Evolutionary conservation across 2,888 invertebrate species (phyloP), one percentile per base, ranked within the genome.

Genomic region (Noctua janthina): DNA sequence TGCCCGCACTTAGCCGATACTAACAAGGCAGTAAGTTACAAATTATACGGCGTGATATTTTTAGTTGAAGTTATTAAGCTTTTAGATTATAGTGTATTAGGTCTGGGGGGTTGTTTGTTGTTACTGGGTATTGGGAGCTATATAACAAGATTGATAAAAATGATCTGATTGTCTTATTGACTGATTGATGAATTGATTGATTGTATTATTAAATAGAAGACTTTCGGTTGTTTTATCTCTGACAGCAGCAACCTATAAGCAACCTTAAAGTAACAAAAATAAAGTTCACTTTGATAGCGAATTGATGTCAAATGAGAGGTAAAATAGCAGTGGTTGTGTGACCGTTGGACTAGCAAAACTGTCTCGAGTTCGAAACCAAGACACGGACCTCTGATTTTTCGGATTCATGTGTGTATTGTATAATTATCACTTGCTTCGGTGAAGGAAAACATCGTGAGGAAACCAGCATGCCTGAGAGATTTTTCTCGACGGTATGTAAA

Each of bases 51-150:
- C 2, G 64, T 13, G 43, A 86, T 84, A 79, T 77, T 88, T 86
- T 88, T 75, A 77, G 79, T 64, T 35, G 8, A 86, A 86, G 39
- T 82, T 87, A 86, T 80, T 88, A 86, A 68, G 86, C 88, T 87
- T 88, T 86, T 77, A 84, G 56, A 76, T 76, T 67, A 76, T 68
- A 39, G 49, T 46, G 23, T 64, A 62, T 59, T 80, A 79, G 82
- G 80, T 75, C n/a, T 70, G 73, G 67, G 13, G 13, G 66, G 79
- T 20, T 76, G 13, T 74, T 77, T 43, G 17, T 51, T 29, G 15
- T 67, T n/a, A 39, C n/a, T 71, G 35, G 10, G 17, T 59, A 46
- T 71, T 59, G 39, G 51, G 64, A 59, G 29, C 23, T 51, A 17
- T 39, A 43, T 66, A 20, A 49, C 10, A 51, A n/a, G 11, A n/a